phyloP scores from a whole-genome alignment of 1,140 invertebrate genomes.

The Aphelinus certus region DNA sequence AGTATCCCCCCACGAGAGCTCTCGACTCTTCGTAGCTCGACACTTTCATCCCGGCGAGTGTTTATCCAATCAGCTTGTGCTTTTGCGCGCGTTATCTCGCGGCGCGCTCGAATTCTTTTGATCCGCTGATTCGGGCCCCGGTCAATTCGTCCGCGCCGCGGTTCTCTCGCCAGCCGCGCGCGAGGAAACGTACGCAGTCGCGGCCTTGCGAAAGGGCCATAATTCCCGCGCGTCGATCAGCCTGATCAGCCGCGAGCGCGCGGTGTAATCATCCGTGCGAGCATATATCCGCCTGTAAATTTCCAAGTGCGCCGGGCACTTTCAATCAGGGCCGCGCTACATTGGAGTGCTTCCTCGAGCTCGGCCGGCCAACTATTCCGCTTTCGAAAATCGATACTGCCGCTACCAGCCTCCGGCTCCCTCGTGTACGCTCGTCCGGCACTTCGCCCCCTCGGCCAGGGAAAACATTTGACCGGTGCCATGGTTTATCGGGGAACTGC shows the following conservation, averaged over 20 bases:
- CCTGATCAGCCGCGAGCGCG: background rate
- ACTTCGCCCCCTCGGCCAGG: background rate
- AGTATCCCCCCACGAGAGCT: no score
- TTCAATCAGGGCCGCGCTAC: slow-evolving; percentile 6
- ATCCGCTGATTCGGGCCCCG: no score
- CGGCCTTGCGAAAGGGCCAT: slow-evolving; percentile 10
- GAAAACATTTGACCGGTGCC: background rate
- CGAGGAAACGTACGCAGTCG: no score
- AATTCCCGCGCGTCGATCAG: background rate
- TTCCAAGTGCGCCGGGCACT: slow-evolving; percentile 2
- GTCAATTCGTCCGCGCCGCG: no score
- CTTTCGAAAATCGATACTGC: slow-evolving; percentile 5
- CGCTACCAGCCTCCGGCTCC: no score
- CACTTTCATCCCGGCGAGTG: no score
- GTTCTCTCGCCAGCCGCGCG: no score
- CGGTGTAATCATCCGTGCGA: background rate
- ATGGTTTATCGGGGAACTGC: no score
- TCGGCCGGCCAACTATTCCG: background rate
- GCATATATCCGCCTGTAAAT: background rate
- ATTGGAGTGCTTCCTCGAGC: slow-evolving; percentile 19
- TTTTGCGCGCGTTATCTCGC: no score
- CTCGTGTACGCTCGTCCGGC: background rate
- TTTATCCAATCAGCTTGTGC: no score
- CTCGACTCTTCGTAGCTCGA: no score
- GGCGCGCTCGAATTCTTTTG: no score